These are phyloP conservation scores for Mesaphorura yosii DNA, from an alignment of 1,140 invertebrate genomes.

Conservation along the genomic window DNA sequence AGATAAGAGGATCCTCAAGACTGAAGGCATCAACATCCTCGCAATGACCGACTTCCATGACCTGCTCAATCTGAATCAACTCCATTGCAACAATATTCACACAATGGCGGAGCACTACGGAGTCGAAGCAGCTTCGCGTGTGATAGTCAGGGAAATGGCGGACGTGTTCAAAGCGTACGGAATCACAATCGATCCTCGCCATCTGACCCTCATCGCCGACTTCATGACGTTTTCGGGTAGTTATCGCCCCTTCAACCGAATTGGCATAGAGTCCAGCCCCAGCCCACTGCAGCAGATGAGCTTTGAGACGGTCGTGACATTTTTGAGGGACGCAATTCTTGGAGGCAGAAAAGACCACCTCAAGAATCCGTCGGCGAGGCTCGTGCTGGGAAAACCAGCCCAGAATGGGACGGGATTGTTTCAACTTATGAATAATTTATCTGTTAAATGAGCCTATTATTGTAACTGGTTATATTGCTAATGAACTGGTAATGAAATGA, in stretches of 20 bases:
- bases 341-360: constrained; percentile 57
- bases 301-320: constrained; percentile 83
- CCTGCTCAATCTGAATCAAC: constrained; percentile 66
- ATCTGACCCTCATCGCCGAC: constrained; percentile 85
- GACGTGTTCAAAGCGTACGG: constrained; percentile 93
- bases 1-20: constrained; percentile 57
- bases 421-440: constrained; percentile 33
- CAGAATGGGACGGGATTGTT: constrained; percentile 76
- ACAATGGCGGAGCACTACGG: constrained; percentile 80
- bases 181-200: constrained; percentile 84
- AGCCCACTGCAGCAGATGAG: constrained; percentile 97
- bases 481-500: no score
- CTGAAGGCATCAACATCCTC: constrained; percentile 85
- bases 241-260: constrained; percentile 79
- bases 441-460: no score
- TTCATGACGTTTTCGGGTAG: constrained; percentile 94
- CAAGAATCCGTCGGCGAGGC: constrained; percentile 70
- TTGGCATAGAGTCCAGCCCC: constrained; percentile 71
- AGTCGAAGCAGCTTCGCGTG: constrained; percentile 85
- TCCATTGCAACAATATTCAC: constrained; percentile 93
- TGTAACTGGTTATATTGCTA: no score
- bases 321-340: constrained; percentile 70
- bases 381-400: constrained; percentile 75
- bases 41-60: constrained; percentile 67
- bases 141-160: constrained; percentile 78